Percentiles rank a stretch among this genome's conserved stretches.
These are phyloP conservation scores for Luscinia megarhynchos DNA, from an alignment of 2,797 vertebrate genomes.

Conservation along the genomic window DNA sequence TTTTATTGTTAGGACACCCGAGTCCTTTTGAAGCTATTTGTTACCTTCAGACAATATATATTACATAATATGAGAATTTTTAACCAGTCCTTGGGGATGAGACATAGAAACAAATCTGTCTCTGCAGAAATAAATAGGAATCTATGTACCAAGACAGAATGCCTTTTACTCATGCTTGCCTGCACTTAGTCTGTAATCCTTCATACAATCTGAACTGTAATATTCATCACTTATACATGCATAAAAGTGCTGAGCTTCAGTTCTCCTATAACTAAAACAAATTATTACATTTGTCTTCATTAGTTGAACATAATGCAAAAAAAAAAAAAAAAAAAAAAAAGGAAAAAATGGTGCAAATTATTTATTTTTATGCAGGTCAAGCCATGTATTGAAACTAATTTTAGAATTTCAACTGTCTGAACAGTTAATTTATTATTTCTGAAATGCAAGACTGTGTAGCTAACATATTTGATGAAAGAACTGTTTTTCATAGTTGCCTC, in stretches of 20 bases:
- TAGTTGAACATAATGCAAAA: conserved; percentile 60
- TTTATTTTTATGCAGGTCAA: conserved; percentile 69
- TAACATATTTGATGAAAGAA: not conserved
- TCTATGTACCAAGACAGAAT: not conserved
- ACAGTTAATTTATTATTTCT: conserved; percentile 50
- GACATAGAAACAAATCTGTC: not conserved
- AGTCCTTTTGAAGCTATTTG: not conserved
- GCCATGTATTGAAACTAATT: conserved; percentile 54
- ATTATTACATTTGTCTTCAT: conserved; percentile 77
- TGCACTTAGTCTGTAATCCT: conserved; percentile 59
- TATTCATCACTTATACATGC: conserved; percentile 66
- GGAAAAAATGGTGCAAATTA: conserved; percentile 29
- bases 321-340: conserved; percentile 41
- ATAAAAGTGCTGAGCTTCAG: conserved; percentile 60
- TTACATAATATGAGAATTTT: not conserved
- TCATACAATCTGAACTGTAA: conserved; percentile 61
- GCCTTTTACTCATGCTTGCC: conserved; percentile 34
- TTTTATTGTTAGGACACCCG: not conserved
- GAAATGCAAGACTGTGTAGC: not conserved
- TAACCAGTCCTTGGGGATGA: not conserved
- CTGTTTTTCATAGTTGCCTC: not conserved
- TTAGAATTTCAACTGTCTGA: conserved; percentile 56
- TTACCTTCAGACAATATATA: not conserved
- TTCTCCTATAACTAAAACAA: conserved; percentile 63
- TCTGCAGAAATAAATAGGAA: conserved; percentile 27